Percentiles rank a stretch among this genome's conserved stretches.
phyloP scores from a whole-genome alignment of 2,113 vertebrate species.

The Carlito syrichta region DNA sequence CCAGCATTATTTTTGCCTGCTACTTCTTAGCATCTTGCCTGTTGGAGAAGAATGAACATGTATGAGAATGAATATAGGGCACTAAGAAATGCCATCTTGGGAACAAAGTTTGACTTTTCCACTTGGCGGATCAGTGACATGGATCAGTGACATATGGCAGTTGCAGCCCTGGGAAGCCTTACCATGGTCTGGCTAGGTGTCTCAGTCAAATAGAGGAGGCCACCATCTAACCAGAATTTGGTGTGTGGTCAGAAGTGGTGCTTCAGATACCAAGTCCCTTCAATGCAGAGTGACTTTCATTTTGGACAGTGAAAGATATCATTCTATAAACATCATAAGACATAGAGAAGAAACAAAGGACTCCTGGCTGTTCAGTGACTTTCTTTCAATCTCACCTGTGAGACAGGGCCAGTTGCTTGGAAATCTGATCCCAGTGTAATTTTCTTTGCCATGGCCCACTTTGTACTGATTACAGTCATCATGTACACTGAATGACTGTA shows the following conservation, averaged over 20 bases:
- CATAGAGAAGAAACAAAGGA: neutral
- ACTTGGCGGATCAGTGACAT: too few species aligned
- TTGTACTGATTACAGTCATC: neutral
- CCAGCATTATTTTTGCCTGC: too few species aligned
- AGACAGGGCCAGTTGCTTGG: neutral
- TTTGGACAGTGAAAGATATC: neutral
- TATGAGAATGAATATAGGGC: neutral
- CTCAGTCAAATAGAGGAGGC: neutral
- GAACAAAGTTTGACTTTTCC: neutral
- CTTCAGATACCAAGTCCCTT: neutral
- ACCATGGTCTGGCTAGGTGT: accelerated
- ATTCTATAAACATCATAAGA: neutral
- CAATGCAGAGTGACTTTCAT: neutral
- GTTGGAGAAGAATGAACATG: accelerated
- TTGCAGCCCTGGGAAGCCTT: neutral
- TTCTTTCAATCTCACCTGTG: neutral
- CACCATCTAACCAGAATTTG: neutral
- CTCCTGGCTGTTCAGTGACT: too few species aligned
- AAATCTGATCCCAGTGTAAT: too few species aligned
- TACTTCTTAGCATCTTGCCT: accelerated
- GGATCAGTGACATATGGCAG: accelerated
- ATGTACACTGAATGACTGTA: too few species aligned
- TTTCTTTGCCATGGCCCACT: neutral
- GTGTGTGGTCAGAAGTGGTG: neutral
- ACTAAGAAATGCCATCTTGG: neutral